A percentile compares a stretch with the other conserved stretches of the same genome.
Evolutionary conservation across 2,113 vertebrate genomes (phyloP).

Genomic region (Candoia aspera): DNA sequence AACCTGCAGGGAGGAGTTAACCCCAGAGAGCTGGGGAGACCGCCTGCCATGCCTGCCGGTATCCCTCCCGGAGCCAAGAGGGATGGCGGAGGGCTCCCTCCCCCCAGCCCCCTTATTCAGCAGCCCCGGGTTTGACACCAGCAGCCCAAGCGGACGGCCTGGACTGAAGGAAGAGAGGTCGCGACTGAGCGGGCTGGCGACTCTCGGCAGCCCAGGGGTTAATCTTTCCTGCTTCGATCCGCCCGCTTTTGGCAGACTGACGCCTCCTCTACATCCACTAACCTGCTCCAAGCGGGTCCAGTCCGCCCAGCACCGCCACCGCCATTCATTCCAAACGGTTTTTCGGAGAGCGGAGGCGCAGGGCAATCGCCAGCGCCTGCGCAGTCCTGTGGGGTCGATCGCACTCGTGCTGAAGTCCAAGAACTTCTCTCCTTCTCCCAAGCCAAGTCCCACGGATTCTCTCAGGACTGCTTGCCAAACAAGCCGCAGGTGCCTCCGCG

Average conservation of each 20-base stretch:
- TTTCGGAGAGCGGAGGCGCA: background rate
- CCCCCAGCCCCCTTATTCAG: background rate
- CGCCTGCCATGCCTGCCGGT: background rate
- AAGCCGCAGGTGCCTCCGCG: background rate
- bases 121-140: background rate
- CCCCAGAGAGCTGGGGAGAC: constrained; percentile 6
- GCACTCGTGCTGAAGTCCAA: background rate
- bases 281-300: background rate
- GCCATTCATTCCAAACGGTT: background rate
- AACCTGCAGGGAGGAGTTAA: constrained; percentile 64
- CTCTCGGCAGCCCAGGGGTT: background rate
- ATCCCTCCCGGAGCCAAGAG: background rate
- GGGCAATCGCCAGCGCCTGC: background rate
- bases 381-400: background rate
- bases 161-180: background rate
- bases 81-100: background rate
- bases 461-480: background rate
- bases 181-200: background rate
- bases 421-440: background rate
- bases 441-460: background rate
- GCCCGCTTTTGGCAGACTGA: background rate
- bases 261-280: background rate
- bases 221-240: background rate
- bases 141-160: background rate
- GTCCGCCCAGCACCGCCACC: background rate